Evolutionary conservation across 1,140 invertebrate species (phyloP).

Genomic region (Drosophila serrata): DNA sequence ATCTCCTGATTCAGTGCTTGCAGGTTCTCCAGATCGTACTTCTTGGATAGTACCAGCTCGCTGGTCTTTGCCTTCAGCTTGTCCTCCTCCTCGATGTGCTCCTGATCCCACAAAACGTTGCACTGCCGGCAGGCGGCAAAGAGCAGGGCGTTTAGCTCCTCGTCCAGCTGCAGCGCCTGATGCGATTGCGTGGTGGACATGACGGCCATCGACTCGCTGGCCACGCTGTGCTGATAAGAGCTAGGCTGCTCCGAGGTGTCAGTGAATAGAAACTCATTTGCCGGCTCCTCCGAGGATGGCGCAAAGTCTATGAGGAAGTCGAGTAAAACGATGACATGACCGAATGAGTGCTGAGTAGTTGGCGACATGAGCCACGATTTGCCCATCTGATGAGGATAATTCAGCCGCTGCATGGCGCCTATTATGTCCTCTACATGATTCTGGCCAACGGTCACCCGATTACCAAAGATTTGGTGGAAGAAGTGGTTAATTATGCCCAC

Average conservation of each 20-base stretch:
- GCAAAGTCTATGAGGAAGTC: conserved; percentile 79
- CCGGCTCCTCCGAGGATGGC: conserved; percentile 10
- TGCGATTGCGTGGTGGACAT: conserved; percentile 42
- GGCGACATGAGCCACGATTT: conserved; percentile 83
- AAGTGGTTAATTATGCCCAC: conserved; percentile 71
- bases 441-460: conserved; percentile 54
- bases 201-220: conserved; percentile 33
- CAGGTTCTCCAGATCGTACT: conserved; percentile 25
- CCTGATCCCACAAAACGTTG: conserved; percentile 59
- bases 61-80: conserved; percentile 32
- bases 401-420: conserved; percentile 66
- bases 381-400: conserved; percentile 67
- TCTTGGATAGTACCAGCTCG: conserved; percentile 43
- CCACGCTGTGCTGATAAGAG: conserved; percentile 45
- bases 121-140: conserved; percentile 32
- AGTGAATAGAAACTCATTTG: conserved; percentile 58
- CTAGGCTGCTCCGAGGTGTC: conserved; percentile 60
- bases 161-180: conserved; percentile 36
- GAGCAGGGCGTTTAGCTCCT: conserved; percentile 46
- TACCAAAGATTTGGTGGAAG: conserved; percentile 63
- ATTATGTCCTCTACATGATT: conserved; percentile 79
- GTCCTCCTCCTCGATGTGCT: conserved; percentile 39
- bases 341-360: conserved; percentile 74
- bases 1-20: conserved; percentile 29
- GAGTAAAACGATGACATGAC: conserved; percentile 76